Evolutionary conservation across 2,113 vertebrate species (phyloP).

Genomic region (Scortum barcoo): DNA sequence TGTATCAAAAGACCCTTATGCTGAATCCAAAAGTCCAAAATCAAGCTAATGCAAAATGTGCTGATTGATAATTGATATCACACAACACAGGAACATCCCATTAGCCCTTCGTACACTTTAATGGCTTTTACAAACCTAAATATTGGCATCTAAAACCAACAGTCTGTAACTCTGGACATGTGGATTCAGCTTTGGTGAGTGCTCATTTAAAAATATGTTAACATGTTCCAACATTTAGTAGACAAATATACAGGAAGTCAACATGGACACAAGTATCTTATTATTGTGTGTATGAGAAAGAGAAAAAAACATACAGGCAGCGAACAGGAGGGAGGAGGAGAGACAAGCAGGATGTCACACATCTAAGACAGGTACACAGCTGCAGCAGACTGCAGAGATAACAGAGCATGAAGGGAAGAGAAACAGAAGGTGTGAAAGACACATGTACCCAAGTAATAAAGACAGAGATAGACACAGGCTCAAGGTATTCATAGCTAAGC

Average conservation of each 20-base stretch:
- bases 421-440: slow-evolving; percentile 77
- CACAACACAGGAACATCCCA: neutral
- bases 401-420: slow-evolving; percentile 66
- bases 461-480: slow-evolving; percentile 66
- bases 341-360: slow-evolving; percentile 84
- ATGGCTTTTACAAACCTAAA: neutral
- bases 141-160: neutral
- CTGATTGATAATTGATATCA: neutral
- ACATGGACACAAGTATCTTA: slow-evolving; percentile 31
- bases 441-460: slow-evolving; percentile 63
- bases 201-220: slow-evolving; percentile 16
- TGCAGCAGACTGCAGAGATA: slow-evolving; percentile 82
- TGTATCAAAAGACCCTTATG: slow-evolving; percentile 6
- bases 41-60: neutral
- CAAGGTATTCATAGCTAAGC: slow-evolving; percentile 31
- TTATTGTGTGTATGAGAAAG: slow-evolving; percentile 42
- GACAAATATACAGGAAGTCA: slow-evolving; percentile 20
- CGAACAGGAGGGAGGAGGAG: slow-evolving; percentile 82
- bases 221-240: slow-evolving; percentile 17
- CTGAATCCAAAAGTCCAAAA: slow-evolving; percentile 48
- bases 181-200: slow-evolving; percentile 32
- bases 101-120: neutral
- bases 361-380: slow-evolving; percentile 85
- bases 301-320: slow-evolving; percentile 81
- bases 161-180: slow-evolving; percentile 1